These are phyloP conservation scores for Platycheirus albimanus DNA, from an alignment of 2,888 invertebrate species.

Conservation along the genomic window DNA sequence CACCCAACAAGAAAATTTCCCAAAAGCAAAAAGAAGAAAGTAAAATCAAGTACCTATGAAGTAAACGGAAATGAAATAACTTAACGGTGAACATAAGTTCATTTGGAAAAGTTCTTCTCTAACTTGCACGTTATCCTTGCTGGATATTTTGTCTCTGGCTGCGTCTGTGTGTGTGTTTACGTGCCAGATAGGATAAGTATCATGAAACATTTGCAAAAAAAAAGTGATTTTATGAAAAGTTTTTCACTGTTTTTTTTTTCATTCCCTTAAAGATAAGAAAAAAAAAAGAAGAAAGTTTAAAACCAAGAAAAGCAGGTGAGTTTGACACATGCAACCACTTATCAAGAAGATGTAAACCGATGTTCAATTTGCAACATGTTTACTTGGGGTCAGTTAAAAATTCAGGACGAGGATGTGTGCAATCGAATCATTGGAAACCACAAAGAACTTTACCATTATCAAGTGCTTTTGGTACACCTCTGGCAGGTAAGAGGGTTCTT, in stretches of 20 bases:
- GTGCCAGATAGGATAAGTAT: not conserved
- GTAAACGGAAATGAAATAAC: constrained; percentile 59
- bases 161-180: not conserved
- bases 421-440: constrained; percentile 18
- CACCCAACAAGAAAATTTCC: not conserved
- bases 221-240: constrained; percentile 1
- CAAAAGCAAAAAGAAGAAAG: constrained; percentile 1
- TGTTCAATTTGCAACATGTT: constrained; percentile 4
- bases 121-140: constrained; percentile 7
- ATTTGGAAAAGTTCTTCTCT: constrained; percentile 15
- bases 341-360: not conserved
- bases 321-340: constrained; percentile 21
- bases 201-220: constrained; percentile 4
- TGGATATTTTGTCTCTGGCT: not conserved
- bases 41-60: constrained; percentile 35
- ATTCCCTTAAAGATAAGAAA: too few species aligned
- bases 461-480: not conserved
- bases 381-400: constrained; percentile 55
- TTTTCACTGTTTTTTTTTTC: constrained; percentile 2
- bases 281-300: constrained; percentile 14
- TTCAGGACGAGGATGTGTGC: constrained; percentile 43
- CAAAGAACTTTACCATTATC: not conserved
- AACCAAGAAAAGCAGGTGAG: constrained; percentile 21
- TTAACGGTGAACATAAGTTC: constrained; percentile 51
- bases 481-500: not conserved